A percentile compares a stretch with the other conserved stretches of the same genome.
These are phyloP conservation scores for Silurus lanzhouensis DNA, from an alignment of 2,797 vertebrate species.

Conservation along the genomic window DNA sequence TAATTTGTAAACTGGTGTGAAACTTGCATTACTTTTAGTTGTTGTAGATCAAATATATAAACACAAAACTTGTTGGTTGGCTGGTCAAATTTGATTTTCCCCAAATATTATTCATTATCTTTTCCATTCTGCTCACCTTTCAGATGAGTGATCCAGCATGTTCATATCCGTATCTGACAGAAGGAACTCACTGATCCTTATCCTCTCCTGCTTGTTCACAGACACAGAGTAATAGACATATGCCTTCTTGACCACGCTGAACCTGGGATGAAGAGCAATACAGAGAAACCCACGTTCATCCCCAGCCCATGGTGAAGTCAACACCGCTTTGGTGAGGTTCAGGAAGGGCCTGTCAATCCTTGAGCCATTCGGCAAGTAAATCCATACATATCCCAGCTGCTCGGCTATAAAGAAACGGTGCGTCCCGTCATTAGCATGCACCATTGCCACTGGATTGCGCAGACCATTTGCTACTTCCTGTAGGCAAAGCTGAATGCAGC, in stretches of 20 bases:
- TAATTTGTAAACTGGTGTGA: no score
- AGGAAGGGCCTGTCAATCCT: constrained; percentile 80
- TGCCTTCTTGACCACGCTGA: constrained; percentile 72
- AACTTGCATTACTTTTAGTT: neutral
- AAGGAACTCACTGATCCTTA: constrained; percentile 81
- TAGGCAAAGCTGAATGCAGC: constrained; percentile 81
- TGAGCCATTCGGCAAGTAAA: constrained; percentile 79
- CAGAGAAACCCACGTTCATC: constrained; percentile 84
- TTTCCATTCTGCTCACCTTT: constrained; percentile 68
- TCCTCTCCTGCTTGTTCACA: constrained; percentile 76
- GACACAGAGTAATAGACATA: constrained; percentile 84
- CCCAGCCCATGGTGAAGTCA: constrained; percentile 80
- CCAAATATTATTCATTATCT: neutral
- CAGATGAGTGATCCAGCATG: constrained; percentile 79
- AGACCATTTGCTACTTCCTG: constrained; percentile 80
- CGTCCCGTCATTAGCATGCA: constrained; percentile 80
- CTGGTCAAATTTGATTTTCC: neutral
- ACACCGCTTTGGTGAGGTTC: constrained; percentile 78
- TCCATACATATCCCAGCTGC: constrained; percentile 83
- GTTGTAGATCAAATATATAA: neutral
- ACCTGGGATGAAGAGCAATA: constrained; percentile 78
- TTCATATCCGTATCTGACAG: constrained; percentile 74
- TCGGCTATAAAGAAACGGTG: constrained; percentile 84
- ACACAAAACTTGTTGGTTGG: neutral
- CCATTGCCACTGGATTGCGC: constrained; percentile 82